Conservation (phyloP, 1,140 invertebrate species). For the Macrosteles quadrilineatus region DNA sequence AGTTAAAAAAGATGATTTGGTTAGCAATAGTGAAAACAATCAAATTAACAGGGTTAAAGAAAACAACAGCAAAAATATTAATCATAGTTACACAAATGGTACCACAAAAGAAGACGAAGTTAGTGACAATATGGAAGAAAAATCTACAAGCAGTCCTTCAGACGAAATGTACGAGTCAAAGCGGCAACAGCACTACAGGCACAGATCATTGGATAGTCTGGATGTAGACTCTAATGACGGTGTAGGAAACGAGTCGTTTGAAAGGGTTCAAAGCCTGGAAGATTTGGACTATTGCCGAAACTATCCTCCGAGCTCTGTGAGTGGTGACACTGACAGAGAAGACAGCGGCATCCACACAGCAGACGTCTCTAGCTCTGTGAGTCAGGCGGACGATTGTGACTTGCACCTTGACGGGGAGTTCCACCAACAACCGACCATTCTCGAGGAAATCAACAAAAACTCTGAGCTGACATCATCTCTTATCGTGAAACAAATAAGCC, state of each 20-base stretch:
- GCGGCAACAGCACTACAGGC: conserved; percentile 45
- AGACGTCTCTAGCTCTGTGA: conserved; percentile 73
- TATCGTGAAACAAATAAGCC: conserved; percentile 4
- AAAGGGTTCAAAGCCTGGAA: conserved; percentile 66
- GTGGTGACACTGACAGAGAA: conserved; percentile 69
- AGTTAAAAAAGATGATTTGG: background rate
- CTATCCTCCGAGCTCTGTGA: conserved; percentile 54
- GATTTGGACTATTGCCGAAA: conserved; percentile 57
- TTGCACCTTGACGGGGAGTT: conserved; percentile 43
- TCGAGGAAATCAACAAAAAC: conserved; percentile 34
- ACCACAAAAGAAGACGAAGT: background rate
- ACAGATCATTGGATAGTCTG: conserved; percentile 65
- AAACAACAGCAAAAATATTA: background rate
- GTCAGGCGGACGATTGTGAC: conserved; percentile 64
- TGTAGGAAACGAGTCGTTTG: conserved; percentile 57
- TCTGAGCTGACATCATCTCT: background rate
- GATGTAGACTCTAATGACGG: conserved; percentile 56
- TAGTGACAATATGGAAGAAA: background rate
- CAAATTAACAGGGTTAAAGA: background rate
- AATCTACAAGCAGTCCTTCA: conserved; percentile 36
- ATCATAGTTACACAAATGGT: background rate
- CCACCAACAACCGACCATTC: conserved; percentile 38
- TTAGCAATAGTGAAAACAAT: background rate
- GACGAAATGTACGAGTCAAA: conserved; percentile 42
- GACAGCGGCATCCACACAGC: conserved; percentile 81